Conservation (phyloP, 1,140 invertebrate genomes). For the Rhagoletis zephyria region DNA sequence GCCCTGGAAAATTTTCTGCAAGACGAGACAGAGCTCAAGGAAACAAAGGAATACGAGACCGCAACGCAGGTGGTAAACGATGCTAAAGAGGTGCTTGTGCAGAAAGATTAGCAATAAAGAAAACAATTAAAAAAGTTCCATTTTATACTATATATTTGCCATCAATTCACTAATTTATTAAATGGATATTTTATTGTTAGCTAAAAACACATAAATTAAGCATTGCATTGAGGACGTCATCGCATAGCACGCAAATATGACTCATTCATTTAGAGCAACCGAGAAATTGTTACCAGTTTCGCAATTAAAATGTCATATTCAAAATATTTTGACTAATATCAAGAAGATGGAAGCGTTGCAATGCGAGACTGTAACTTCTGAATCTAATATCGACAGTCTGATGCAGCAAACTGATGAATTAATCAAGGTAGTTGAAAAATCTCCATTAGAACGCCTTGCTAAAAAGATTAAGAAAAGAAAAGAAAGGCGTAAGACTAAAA, state of each 20-base stretch:
- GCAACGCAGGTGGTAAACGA: constrained; percentile 82
- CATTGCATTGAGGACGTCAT: background rate
- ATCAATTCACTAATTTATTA: background rate
- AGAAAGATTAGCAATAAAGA: constrained; percentile 56
- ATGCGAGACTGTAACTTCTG: background rate
- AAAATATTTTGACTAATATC: background rate
- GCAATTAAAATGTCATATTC: background rate
- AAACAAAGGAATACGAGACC: constrained; percentile 81
- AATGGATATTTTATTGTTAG: constrained; percentile 5
- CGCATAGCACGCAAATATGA: background rate
- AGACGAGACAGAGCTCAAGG: constrained; percentile 83
- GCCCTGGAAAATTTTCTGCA: constrained; percentile 84
- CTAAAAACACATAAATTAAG: background rate
- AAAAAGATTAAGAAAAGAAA: background rate
- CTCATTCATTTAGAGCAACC: background rate
- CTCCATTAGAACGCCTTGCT: background rate
- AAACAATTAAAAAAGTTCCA: constrained; percentile 10
- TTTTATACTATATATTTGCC: constrained; percentile 4
- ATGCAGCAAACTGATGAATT: background rate
- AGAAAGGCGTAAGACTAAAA: background rate
- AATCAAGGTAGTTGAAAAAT: background rate
- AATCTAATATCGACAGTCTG: background rate
- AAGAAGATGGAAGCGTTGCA: background rate
- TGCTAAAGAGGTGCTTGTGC: constrained; percentile 78
- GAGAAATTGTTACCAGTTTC: background rate